Evolutionary conservation across 2,797 vertebrate genomes (phyloP).

Genomic region (Arnoldichthys spilopterus): DNA sequence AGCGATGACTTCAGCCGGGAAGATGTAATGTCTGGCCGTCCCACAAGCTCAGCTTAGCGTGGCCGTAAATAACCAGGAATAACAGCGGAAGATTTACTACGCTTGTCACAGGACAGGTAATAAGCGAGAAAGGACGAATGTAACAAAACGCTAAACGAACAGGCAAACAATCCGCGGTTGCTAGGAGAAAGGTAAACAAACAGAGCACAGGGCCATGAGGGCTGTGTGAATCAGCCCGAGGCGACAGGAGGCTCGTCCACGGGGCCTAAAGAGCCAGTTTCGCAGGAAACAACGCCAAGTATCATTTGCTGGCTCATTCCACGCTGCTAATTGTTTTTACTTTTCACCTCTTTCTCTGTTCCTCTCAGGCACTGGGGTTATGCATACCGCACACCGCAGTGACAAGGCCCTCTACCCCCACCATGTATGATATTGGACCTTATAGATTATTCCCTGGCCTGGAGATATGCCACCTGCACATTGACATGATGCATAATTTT

Average conservation of each 20-base stretch:
- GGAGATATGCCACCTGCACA: too few relatives aligned
- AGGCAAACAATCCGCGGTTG: conserved; percentile 74
- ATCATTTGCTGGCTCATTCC: conserved; percentile 76
- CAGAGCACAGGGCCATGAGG: conserved; percentile 64
- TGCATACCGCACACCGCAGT: not conserved
- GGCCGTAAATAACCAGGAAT: conserved; percentile 66
- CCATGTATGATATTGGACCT: too few relatives aligned
- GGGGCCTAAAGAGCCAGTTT: conserved; percentile 75
- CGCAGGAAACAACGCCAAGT: conserved; percentile 76
- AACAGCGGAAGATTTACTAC: conserved; percentile 57
- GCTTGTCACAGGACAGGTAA: conserved; percentile 73
- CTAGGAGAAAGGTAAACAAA: conserved; percentile 78
- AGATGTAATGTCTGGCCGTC: conserved; percentile 53
- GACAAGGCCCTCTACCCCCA: not conserved
- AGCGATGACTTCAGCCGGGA: conserved; percentile 48
- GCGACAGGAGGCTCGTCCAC: conserved; percentile 75
- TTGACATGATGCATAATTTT: too few relatives aligned
- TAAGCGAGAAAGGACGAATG: conserved; percentile 42
- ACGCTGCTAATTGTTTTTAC: conserved; percentile 76
- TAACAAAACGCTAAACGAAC: conserved; percentile 51
- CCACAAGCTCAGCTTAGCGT: conserved; percentile 47
- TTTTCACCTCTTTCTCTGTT: conserved; percentile 53
- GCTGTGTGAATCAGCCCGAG: conserved; percentile 78
- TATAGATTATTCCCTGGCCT: too few relatives aligned
- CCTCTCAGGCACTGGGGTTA: conserved; percentile 8